phyloP scores from a whole-genome alignment of 2,113 vertebrate species.

The Neoarius graeffei region DNA sequence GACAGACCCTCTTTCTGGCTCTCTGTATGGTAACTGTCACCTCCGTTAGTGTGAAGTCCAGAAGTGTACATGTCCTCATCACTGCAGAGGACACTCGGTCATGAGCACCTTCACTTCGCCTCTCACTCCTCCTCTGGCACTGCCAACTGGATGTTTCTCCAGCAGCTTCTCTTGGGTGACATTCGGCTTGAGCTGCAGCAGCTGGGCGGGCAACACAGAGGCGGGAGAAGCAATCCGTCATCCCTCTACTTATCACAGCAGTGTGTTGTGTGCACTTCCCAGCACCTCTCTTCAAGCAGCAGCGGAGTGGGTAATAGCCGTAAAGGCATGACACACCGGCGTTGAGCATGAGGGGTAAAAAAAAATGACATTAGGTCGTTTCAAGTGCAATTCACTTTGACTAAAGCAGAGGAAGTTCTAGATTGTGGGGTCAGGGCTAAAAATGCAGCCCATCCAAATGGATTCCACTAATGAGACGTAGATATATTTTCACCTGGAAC shows the following conservation, averaged over 20 bases:
- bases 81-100: constrained; percentile 64
- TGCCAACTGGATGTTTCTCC: constrained; percentile 72
- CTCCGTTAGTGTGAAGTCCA: constrained; percentile 24
- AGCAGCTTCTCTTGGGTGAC: constrained; percentile 70
- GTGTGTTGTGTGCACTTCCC: constrained; percentile 57
- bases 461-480: constrained; percentile 21
- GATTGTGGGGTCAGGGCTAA: background rate
- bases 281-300: constrained; percentile 66
- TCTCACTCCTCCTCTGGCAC: constrained; percentile 60
- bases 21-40: constrained; percentile 57
- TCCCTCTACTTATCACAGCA: constrained; percentile 68
- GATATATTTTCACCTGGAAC: background rate
- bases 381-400: constrained; percentile 39
- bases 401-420: constrained; percentile 31
- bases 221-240: constrained; percentile 60
- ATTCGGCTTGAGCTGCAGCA: constrained; percentile 71
- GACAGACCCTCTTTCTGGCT: constrained; percentile 23
- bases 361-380: background rate
- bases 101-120: constrained; percentile 48
- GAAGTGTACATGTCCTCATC: constrained; percentile 50
- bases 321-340: constrained; percentile 59
- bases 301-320: constrained; percentile 64
- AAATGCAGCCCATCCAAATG: constrained; percentile 1
- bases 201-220: constrained; percentile 58
- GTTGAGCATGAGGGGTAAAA: constrained; percentile 43